These are phyloP conservation scores for Clusia tigrina DNA, from an alignment of 2,888 invertebrate genomes.

Conservation along the genomic window DNA sequence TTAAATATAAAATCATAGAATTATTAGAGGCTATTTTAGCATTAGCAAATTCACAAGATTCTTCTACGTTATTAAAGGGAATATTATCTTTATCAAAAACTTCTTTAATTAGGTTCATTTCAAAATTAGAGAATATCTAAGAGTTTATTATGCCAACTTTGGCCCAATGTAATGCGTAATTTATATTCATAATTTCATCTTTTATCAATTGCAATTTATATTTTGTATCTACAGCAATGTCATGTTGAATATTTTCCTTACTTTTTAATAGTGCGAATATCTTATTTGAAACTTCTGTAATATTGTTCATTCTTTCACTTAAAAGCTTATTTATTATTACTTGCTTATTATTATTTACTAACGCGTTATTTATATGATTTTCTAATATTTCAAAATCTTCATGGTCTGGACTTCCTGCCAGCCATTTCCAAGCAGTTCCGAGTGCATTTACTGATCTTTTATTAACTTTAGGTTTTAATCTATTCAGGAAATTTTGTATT, in stretches of 20 bases:
- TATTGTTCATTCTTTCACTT: neutral
- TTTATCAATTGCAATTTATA: neutral
- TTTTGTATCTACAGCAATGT: neutral
- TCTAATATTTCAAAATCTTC: slow-evolving; percentile 10
- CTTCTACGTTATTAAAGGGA: neutral
- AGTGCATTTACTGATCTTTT: slow-evolving; percentile 5
- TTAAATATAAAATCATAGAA: neutral
- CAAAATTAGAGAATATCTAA: neutral
- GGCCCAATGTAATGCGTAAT: neutral
- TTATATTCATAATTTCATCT: neutral
- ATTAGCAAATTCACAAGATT: neutral
- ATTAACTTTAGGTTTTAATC: slow-evolving; percentile 5
- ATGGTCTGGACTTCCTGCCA: slow-evolving; percentile 10
- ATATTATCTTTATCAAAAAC: neutral
- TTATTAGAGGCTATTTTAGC: too few species aligned
- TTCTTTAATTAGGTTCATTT: neutral
- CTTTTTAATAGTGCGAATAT: neutral
- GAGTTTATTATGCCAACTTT: neutral
- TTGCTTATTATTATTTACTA: too few species aligned
- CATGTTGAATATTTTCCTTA: neutral
- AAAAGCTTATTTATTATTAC: neutral
- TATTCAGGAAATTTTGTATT: too few species aligned
- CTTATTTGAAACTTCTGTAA: neutral
- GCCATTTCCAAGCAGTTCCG: too few species aligned
- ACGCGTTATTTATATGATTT: too few species aligned